Evolutionary conservation across 2,797 vertebrate species (phyloP).

Genomic region (Microctenopoma steveboyesi): DNA sequence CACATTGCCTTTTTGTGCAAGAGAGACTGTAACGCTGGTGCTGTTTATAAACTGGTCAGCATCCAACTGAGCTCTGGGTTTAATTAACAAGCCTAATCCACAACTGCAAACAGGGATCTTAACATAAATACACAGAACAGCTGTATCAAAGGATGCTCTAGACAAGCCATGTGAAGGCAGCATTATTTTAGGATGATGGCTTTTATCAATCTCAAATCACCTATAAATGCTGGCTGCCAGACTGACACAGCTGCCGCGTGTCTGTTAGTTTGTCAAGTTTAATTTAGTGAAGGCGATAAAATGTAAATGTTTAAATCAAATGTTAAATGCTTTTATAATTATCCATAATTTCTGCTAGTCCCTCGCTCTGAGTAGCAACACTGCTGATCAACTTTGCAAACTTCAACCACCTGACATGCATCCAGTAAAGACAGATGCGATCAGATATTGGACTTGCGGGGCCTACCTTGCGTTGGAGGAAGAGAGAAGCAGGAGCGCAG

Average conservation of each 20-base stretch:
- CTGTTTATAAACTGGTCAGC: conserved; percentile 68
- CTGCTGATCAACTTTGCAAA: neutral
- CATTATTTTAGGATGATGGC: conserved; percentile 13
- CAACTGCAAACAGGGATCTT: conserved; percentile 60
- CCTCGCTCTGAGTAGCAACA: neutral
- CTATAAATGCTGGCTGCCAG: conserved; percentile 2
- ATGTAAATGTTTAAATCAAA: neutral
- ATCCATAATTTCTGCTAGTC: neutral
- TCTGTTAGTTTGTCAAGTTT: neutral
- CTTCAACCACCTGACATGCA: neutral
- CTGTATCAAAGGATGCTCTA: conserved; percentile 54
- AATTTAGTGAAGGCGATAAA: neutral
- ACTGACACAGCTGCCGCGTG: conserved; percentile 14
- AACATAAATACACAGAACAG: conserved; percentile 42
- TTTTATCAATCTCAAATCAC: conserved; percentile 29
- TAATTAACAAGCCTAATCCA: conserved; percentile 66
- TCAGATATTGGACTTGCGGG: neutral
- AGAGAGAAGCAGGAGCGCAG: conserved; percentile 70
- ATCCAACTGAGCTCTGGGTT: conserved; percentile 59
- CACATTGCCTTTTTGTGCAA: conserved; percentile 47
- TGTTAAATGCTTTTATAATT: neutral
- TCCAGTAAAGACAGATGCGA: neutral
- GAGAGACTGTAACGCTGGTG: conserved; percentile 63
- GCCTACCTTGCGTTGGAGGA: conserved; percentile 76
- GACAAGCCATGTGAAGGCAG: conserved; percentile 37